phyloP scores from a whole-genome alignment of 2,113 vertebrate genomes.

The Tautogolabrus adspersus region DNA sequence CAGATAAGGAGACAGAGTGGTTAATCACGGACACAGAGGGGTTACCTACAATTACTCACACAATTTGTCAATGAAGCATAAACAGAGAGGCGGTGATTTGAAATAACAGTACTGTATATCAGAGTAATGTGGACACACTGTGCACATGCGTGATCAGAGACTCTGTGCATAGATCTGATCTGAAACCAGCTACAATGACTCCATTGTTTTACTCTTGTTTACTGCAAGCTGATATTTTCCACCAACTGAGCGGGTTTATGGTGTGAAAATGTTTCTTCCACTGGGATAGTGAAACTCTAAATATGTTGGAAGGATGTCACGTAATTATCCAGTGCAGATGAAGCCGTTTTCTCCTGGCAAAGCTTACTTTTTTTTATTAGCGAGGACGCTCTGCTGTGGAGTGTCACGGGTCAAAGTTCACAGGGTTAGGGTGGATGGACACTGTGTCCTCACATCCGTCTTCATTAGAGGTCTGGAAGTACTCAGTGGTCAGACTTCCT shows the following conservation, averaged over 20 bases:
- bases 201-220: constrained; percentile 70
- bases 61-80: constrained; percentile 55
- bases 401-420: constrained; percentile 75
- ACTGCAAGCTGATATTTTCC: constrained; percentile 62
- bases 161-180: constrained; percentile 44
- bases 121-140: constrained; percentile 42
- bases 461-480: constrained; percentile 82
- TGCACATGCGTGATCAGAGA: constrained; percentile 47
- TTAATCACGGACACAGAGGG: constrained; percentile 59
- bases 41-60: constrained; percentile 60
- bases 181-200: constrained; percentile 53
- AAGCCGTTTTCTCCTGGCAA: constrained; percentile 32
- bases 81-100: constrained; percentile 50
- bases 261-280: constrained; percentile 63
- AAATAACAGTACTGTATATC: constrained; percentile 63
- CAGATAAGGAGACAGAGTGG: constrained; percentile 58
- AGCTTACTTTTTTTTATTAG: constrained; percentile 15
- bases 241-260: constrained; percentile 57
- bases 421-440: constrained; percentile 68
- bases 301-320: constrained; percentile 37
- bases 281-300: constrained; percentile 38
- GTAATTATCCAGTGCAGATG: constrained; percentile 37
- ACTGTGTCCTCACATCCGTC: constrained; percentile 75
- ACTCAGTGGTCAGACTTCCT: constrained; percentile 73
- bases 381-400: constrained; percentile 34